Evolutionary conservation across 2,888 invertebrate genomes (phyloP).

Genomic region (Ophion ellenae): DNA sequence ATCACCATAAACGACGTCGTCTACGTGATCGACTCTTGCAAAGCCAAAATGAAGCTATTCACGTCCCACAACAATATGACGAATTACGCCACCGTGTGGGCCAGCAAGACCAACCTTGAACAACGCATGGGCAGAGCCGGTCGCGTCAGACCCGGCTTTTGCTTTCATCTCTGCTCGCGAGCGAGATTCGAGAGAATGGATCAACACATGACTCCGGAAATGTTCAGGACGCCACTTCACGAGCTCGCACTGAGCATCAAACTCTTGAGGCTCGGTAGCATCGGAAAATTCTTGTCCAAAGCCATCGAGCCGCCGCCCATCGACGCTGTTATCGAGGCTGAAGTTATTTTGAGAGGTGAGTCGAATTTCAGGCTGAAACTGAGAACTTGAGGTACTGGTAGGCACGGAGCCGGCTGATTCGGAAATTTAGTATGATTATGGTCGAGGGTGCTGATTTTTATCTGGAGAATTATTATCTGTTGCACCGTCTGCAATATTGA

Average conservation of each 20-base stretch:
- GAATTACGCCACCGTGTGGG: conserved; percentile 98
- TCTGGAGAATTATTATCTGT: background rate
- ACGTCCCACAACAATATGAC: conserved; percentile 99
- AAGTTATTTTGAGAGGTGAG: conserved; percentile 88
- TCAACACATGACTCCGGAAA: conserved; percentile 97
- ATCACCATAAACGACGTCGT: conserved; percentile 99
- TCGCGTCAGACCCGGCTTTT: conserved; percentile 96
- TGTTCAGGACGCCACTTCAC: conserved; percentile 98
- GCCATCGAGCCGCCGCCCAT: conserved; percentile 98
- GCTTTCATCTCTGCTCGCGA: conserved; percentile 95
- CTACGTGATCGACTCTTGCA: conserved; percentile 98
- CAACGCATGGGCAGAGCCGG: conserved; percentile 98
- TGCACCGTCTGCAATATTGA: too few species aligned
- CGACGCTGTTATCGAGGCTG: conserved; percentile 99
- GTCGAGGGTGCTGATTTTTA: background rate
- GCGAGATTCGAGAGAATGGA: conserved; percentile 90
- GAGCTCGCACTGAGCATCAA: conserved; percentile 97
- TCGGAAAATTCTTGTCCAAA: conserved; percentile 97
- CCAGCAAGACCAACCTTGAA: conserved; percentile 96
- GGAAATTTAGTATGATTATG: background rate
- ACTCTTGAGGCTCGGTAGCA: conserved; percentile 94
- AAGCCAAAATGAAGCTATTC: conserved; percentile 98
- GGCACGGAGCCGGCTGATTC: background rate
- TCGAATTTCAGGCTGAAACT: background rate
- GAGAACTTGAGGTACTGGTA: too few species aligned